A percentile compares a stretch with the other conserved stretches of the same genome.
phyloP scores from a whole-genome alignment of 2,113 vertebrate species.

The Cyanistes caeruleus region DNA sequence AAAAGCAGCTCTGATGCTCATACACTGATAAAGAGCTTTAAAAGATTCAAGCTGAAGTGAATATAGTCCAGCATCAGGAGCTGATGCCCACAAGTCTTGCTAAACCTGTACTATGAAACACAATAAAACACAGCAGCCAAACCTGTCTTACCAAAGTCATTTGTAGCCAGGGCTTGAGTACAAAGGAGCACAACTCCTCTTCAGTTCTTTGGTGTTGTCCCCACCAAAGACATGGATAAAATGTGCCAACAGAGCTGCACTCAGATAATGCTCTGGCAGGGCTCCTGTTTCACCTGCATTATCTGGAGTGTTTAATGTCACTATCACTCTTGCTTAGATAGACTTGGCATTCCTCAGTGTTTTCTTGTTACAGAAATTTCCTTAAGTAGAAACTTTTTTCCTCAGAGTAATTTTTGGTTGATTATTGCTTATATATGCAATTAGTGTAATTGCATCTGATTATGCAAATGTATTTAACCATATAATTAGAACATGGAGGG shows the following conservation, averaged over 20 bases:
- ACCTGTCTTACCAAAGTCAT: background rate
- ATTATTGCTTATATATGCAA: conserved; percentile 69
- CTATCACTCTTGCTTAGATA: accelerated
- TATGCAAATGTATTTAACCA: conserved; percentile 53
- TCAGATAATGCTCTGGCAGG: background rate
- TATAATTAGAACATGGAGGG: conserved; percentile 45
- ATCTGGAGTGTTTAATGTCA: background rate
- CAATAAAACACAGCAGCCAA: background rate
- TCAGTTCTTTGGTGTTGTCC: background rate
- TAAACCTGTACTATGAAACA: background rate
- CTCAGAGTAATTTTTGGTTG: conserved; percentile 60
- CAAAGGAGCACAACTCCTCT: background rate
- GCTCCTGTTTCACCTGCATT: background rate
- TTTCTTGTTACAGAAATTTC: conserved; percentile 48
- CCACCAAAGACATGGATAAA: background rate
- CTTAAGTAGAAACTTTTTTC: conserved; percentile 50
- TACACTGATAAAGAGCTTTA: background rate
- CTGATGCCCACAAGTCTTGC: background rate
- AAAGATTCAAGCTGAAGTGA: background rate
- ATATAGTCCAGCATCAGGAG: background rate
- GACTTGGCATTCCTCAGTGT: background rate
- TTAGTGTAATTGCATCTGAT: conserved; percentile 69
- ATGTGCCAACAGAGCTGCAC: background rate
- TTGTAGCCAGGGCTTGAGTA: background rate
- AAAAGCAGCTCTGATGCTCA: background rate